Conservation (phyloP, 1,140 invertebrate species). For the Chelonus insularis region DNA sequence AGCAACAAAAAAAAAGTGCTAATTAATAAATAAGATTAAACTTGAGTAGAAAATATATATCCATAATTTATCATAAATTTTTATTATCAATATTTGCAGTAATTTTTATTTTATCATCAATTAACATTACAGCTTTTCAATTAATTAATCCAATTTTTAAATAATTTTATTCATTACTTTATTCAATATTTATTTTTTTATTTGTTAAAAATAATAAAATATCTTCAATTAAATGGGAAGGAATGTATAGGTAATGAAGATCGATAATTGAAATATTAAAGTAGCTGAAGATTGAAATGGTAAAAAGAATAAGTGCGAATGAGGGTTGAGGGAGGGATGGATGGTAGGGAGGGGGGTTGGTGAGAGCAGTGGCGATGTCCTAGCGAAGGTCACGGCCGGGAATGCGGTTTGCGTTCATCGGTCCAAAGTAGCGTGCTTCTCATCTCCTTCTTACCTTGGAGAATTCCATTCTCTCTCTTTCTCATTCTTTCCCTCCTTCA, state of each 20-base stretch:
- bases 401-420: constrained; percentile 58
- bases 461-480: constrained; percentile 20
- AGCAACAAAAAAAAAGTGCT: too few relatives aligned
- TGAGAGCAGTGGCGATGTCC: constrained; percentile 59
- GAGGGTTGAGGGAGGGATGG: neutral
- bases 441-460: constrained; percentile 9
- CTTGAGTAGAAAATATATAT: too few relatives aligned
- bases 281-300: constrained; percentile 26
- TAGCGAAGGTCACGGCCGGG: constrained; percentile 62
- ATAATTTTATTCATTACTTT: too few relatives aligned
- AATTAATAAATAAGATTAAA: too few relatives aligned
- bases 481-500: constrained; percentile 12
- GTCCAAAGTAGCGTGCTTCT: constrained; percentile 48
- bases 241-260: constrained; percentile 9
- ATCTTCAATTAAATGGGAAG: too few relatives aligned
- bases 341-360: constrained; percentile 17
- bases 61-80: too few relatives aligned
- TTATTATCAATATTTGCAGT: too few relatives aligned
- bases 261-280: constrained; percentile 7
- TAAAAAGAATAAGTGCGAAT: neutral
- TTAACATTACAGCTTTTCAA: too few relatives aligned
- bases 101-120: too few relatives aligned
- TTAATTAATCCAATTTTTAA: too few relatives aligned
- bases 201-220: too few relatives aligned
- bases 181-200: too few relatives aligned